Percentiles rank a stretch among this genome's conserved stretches.
phyloP scores from a whole-genome alignment of 2,888 invertebrate species.

The Agelastica alni region DNA sequence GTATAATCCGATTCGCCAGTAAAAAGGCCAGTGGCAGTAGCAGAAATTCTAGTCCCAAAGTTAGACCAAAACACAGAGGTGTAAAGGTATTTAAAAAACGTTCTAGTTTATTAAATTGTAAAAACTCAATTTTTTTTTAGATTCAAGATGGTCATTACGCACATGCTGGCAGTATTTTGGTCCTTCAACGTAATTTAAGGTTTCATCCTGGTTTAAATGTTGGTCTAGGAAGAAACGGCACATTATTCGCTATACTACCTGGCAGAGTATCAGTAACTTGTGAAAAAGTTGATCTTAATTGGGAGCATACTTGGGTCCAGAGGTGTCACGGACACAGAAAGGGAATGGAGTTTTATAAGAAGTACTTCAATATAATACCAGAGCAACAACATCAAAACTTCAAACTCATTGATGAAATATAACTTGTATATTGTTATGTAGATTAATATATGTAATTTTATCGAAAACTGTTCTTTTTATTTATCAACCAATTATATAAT shows the following conservation, averaged over 20 bases:
- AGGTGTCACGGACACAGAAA: constrained; percentile 67
- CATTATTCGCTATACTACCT: constrained; percentile 77
- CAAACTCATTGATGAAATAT: constrained; percentile 74
- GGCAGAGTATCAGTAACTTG: constrained; percentile 82
- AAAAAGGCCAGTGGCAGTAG: constrained; percentile 78
- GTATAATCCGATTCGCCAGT: constrained; percentile 62
- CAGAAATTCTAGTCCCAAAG: constrained; percentile 68
- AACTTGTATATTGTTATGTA: too few species aligned
- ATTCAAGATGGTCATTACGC: constrained; percentile 72
- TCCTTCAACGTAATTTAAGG: constrained; percentile 68
- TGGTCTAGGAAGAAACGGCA: constrained; percentile 77
- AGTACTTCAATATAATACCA: constrained; percentile 84
- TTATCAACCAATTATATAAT: too few species aligned
- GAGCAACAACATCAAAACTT: constrained; percentile 78
- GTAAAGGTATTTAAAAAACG: constrained; percentile 65
- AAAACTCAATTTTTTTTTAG: constrained; percentile 8
- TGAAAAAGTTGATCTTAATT: constrained; percentile 79
- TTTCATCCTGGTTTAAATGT: constrained; percentile 85
- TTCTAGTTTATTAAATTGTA: background rate
- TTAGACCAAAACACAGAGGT: constrained; percentile 76
- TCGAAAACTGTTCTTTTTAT: too few species aligned
- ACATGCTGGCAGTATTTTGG: constrained; percentile 69
- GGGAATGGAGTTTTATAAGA: constrained; percentile 74
- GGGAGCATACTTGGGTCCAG: constrained; percentile 76
- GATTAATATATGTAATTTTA: too few species aligned